Evolutionary conservation across 2,113 vertebrate species (phyloP).

Genomic region (Jacana jacana): DNA sequence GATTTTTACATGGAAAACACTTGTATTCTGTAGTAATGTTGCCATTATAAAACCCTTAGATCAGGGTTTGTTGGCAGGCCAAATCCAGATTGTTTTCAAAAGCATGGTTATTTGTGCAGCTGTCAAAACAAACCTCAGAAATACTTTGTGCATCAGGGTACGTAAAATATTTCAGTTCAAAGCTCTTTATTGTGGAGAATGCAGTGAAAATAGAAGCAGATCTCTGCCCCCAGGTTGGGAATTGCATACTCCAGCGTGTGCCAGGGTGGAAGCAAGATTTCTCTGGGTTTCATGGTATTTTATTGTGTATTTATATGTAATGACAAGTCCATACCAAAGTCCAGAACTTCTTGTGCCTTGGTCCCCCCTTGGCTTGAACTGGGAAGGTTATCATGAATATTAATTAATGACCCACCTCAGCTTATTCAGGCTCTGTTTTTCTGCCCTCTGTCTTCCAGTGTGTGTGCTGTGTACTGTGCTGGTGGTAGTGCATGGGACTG

Average conservation of each 20-base stretch:
- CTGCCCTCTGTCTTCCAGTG: neutral
- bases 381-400: neutral
- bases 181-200: neutral
- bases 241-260: neutral
- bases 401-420: neutral
- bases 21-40: conserved; percentile 29
- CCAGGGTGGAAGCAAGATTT: neutral
- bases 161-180: neutral
- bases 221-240: neutral
- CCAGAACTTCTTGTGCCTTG: neutral
- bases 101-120: conserved; percentile 41
- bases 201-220: neutral
- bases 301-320: neutral
- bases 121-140: conserved; percentile 35
- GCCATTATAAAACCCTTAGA: conserved; percentile 38
- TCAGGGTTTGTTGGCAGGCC: conserved; percentile 34
- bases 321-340: neutral
- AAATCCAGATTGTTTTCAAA: conserved; percentile 26
- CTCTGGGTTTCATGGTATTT: neutral
- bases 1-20: conserved; percentile 40
- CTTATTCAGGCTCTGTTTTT: neutral
- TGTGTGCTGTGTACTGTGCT: neutral
- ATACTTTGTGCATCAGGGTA: neutral
- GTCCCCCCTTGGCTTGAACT: neutral
- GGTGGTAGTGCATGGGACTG: neutral